A percentile compares a stretch with the other conserved stretches of the same genome.
These are phyloP conservation scores for Poecilia picta DNA, from an alignment of 2,797 vertebrate genomes.

Conservation along the genomic window DNA sequence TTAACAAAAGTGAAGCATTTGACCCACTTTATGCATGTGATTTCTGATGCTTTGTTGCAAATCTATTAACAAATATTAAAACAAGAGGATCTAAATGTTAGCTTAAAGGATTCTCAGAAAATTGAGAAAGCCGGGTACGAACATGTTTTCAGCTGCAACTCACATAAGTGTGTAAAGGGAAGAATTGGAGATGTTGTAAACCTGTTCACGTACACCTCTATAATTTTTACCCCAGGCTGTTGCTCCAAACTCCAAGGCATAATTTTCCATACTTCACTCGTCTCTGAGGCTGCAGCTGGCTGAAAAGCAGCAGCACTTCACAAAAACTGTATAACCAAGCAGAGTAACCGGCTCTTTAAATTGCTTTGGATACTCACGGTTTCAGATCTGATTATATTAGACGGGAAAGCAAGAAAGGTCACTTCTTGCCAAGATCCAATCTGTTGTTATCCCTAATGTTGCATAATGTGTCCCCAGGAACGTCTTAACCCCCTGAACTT, in stretches of 20 bases:
- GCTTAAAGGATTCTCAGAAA: not conserved
- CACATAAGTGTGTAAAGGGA: not conserved
- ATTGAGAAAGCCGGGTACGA: not conserved
- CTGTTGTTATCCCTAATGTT: slow-evolving; percentile 9
- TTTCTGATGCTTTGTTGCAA: slow-evolving; percentile 5
- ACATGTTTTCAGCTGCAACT: not conserved
- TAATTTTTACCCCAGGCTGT: slow-evolving; percentile 1
- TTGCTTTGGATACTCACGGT: not conserved
- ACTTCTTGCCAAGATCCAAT: slow-evolving; percentile 1
- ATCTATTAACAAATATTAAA: slow-evolving; percentile 31
- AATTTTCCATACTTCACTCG: slow-evolving; percentile 10
- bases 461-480: slow-evolving; percentile 26
- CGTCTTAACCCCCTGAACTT: slow-evolving; percentile 18
- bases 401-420: not conserved
- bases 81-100: not conserved
- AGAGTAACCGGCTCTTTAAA: slow-evolving; percentile 9
- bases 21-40: slow-evolving; percentile 10
- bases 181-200: not conserved
- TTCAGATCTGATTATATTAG: not conserved
- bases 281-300: not conserved
- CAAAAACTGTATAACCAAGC: slow-evolving; percentile 24
- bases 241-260: slow-evolving; percentile 26
- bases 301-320: slow-evolving; percentile 16
- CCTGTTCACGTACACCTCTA: not conserved
- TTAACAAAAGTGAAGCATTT: slow-evolving; percentile 14